A percentile compares a stretch with the other conserved stretches of the same genome.
Evolutionary conservation across 1,140 invertebrate genomes (phyloP).

Genomic region (Stegodyphus mimosarum): DNA sequence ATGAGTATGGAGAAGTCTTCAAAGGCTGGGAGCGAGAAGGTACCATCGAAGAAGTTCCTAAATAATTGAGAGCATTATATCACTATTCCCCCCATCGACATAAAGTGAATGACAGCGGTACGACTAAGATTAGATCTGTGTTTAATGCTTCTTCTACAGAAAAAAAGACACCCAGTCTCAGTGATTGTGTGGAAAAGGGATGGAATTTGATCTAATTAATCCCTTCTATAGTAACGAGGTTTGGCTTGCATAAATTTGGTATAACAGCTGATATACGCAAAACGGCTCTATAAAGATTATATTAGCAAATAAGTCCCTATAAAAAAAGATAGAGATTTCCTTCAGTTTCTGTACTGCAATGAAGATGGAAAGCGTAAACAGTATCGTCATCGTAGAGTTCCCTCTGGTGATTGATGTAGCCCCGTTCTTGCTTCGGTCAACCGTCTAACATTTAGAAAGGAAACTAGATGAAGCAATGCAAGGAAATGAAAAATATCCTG

Average conservation of each 20-base stretch:
- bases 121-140: not conserved
- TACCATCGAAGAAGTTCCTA: slow-evolving; percentile 47
- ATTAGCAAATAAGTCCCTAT: not conserved
- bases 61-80: not conserved
- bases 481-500: not conserved
- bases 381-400: not conserved
- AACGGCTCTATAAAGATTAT: no score
- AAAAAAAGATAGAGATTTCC: not conserved
- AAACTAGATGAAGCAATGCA: not conserved
- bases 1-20: not conserved
- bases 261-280: slow-evolving; percentile 3
- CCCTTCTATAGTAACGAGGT: slow-evolving; percentile 63
- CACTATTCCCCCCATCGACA: slow-evolving; percentile 62
- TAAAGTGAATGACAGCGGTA: slow-evolving; percentile 18
- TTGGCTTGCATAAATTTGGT: not conserved
- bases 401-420: not conserved
- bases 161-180: not conserved
- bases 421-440: not conserved
- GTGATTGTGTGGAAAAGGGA: not conserved
- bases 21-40: not conserved
- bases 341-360: not conserved
- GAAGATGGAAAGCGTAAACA: not conserved
- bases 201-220: not conserved
- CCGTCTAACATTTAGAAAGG: not conserved
- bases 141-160: not conserved